Base-by-base conservation (phyloP, 2,797 vertebrate genomes). In the Glyptemys insculpta region DNA sequence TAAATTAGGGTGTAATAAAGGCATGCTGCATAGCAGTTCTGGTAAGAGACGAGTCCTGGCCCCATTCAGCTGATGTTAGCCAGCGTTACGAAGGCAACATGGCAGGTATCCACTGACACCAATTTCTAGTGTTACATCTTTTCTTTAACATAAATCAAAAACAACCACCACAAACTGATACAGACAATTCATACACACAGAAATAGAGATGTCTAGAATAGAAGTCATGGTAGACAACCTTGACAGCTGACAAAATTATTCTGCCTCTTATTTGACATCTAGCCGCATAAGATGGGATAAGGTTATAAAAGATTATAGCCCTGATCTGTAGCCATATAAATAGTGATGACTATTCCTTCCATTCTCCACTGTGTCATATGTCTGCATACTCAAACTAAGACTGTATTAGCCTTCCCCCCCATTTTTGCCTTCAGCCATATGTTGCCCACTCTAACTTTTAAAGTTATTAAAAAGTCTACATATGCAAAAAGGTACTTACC, bases 181-280 rank as follows among this genome's bases (percentile, higher is more conserved):
- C 56, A 81, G 88, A 83, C 85, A 94, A 79, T 76, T 68, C 72
- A 89, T 27, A 52, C 21, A 56, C 41, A 74, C 7, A 31, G n/a
- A 81, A 34, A 85, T 57, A 56, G 74, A 90, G 44, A 89, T 50
- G 54, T 91, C 72, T 59, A 81, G 53, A 54, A 78, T 89, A 74
- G 50, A 52, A 78, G 85, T 88, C 65, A 88, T 12, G 21, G 68
- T 11, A 68, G 54, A 76, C 27, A 3, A 15, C 68, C 91, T 82
- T 93, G 80, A 93, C 89, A 92, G 44, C 93, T 91, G 85, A 94
- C 93, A 88, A 53, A 82, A 92, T 57, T 80, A 85, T 88, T 92
- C 83, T 92, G 74, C 34, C 50, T 56, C 92, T 83, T 91, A 49
- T 79, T 92, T 90, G 87, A 87, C 65, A 59, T 87, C 11, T 57